These are phyloP conservation scores for Xiphorhynchus erythropygius DNA, from an alignment of 2,797 vertebrate genomes.

Conservation along the genomic window DNA sequence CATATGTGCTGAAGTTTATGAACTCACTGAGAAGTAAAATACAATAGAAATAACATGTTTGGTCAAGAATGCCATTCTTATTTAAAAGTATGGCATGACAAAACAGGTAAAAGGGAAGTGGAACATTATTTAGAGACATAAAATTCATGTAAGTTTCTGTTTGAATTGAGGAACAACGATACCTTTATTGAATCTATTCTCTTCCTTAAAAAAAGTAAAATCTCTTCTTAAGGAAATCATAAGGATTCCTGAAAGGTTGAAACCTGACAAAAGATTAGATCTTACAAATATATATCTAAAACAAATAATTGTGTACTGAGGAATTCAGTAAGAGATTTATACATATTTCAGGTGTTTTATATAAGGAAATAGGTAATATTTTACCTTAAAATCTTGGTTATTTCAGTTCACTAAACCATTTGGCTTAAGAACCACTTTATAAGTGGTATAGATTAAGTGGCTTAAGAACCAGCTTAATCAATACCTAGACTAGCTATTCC, in stretches of 20 bases:
- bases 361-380: neutral
- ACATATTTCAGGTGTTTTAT: neutral
- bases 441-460: neutral
- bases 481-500: neutral
- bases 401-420: neutral
- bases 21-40: neutral
- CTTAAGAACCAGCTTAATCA: neutral
- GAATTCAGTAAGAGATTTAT: neutral
- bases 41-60: neutral
- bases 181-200: neutral
- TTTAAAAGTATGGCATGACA: neutral
- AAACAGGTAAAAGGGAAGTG: neutral
- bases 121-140: neutral
- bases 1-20: neutral
- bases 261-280: neutral
- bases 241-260: neutral
- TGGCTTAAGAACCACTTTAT: neutral
- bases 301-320: rapidly evolving
- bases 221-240: neutral
- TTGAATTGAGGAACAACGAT: neutral
- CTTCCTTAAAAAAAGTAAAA: neutral
- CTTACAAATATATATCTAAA: neutral
- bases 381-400: neutral
- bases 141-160: neutral
- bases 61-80: neutral